These are phyloP conservation scores for Magallana nippona DNA, from an alignment of 2,888 invertebrate species.

Conservation along the genomic window DNA sequence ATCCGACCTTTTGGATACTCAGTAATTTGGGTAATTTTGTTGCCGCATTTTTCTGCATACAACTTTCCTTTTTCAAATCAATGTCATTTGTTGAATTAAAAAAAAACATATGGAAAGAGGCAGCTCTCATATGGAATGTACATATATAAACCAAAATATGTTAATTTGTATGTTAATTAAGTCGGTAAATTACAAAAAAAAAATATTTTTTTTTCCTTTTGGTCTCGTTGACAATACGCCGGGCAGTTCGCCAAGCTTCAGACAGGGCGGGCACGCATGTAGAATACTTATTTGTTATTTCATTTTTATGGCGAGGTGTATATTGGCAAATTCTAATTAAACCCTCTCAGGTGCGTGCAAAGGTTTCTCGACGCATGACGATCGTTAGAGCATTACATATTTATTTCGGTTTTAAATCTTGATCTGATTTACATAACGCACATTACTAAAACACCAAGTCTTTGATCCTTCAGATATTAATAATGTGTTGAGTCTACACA, in stretches of 20 bases:
- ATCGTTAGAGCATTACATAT: constrained; percentile 27
- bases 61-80: too few relatives aligned
- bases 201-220: not conserved
- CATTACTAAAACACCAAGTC: not conserved
- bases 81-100: too few relatives aligned
- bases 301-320: not conserved
- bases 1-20: not conserved
- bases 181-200: not conserved
- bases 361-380: not conserved
- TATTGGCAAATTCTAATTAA: constrained; percentile 24
- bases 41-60: too few relatives aligned
- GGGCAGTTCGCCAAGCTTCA: not conserved
- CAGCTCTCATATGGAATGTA: too few relatives aligned
- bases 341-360: constrained; percentile 15
- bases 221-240: not conserved
- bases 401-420: constrained; percentile 29
- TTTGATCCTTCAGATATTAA: not conserved
- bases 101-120: too few relatives aligned
- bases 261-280: not conserved
- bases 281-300: not conserved
- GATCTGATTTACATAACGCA: constrained; percentile 33
- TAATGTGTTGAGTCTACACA: not conserved
- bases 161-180: not conserved
- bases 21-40: not conserved
- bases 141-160: too few relatives aligned